Evolutionary conservation across 2,888 invertebrate species (phyloP).

Genomic region (Coelogynopora nodosa): DNA sequence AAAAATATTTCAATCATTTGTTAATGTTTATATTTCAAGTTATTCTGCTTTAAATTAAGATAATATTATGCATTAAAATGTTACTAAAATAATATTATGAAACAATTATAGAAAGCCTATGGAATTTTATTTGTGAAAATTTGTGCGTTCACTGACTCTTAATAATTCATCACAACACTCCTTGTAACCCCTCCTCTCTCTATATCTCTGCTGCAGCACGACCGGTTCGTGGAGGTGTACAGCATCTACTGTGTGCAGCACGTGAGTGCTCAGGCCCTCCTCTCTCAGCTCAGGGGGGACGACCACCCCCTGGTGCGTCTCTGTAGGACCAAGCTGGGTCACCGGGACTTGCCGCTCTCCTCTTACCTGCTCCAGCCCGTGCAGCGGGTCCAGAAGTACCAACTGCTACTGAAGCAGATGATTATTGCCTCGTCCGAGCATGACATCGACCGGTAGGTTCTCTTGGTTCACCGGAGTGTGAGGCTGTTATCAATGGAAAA

Average conservation of each 20-base stretch:
- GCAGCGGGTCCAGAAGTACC: slow-evolving; percentile 41
- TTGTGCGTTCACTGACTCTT: no score
- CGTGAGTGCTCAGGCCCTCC: slow-evolving; percentile 16
- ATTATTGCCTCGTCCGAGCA: background rate
- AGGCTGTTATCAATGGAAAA: no score
- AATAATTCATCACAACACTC: no score
- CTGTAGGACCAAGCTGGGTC: background rate
- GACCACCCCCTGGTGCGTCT: slow-evolving; percentile 33
- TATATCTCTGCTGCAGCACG: background rate
- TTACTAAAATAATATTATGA: no score
- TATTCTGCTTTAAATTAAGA: no score
- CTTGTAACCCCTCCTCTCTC: background rate
- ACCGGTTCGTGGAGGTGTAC: slow-evolving; percentile 14
- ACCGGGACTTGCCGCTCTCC: slow-evolving; percentile 17
- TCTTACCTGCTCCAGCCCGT: slow-evolving; percentile 38
- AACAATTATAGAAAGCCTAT: no score
- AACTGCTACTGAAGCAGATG: slow-evolving; percentile 38
- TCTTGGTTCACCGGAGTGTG: no score
- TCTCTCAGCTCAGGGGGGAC: slow-evolving; percentile 32
- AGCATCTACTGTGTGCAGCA: slow-evolving; percentile 36
- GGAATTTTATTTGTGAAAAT: no score
- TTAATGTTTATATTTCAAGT: no score
- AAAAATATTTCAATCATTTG: no score
- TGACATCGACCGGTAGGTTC: background rate
- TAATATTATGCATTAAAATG: no score